These are phyloP conservation scores for Amphimedon queenslandica DNA, from an alignment of 37 sponge, comb jelly and placozoan genomes.

Conservation along the genomic window DNA sequence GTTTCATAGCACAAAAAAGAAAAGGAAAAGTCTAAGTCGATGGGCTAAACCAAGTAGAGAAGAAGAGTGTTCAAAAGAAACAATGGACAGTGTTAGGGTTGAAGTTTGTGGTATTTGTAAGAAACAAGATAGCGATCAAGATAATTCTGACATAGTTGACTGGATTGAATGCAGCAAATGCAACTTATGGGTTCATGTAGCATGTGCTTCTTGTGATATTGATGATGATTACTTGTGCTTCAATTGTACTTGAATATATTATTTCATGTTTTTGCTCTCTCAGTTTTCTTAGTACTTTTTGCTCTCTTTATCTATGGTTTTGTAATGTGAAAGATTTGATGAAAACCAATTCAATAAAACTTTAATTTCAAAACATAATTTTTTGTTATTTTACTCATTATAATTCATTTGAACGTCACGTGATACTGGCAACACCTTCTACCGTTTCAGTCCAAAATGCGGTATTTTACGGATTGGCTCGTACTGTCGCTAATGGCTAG, in stretches of 20 bases:
- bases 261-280: too few species aligned
- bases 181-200: neutral
- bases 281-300: too few species aligned
- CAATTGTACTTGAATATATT: too few species aligned
- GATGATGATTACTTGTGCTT: conserved; percentile 1
- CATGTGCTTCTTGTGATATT: neutral
- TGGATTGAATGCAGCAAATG: neutral
- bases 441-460: too few species aligned
- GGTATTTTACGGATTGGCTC: neutral
- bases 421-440: too few species aligned
- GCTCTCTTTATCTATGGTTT: too few species aligned
- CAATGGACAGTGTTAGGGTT: neutral
- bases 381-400: too few species aligned
- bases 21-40: neutral
- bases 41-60: neutral
- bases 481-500: conserved; percentile 1
- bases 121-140: neutral
- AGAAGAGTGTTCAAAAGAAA: neutral
- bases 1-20: neutral
- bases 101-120: neutral
- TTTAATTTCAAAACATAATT: too few species aligned
- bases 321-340: too few species aligned
- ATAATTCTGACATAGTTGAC: neutral
- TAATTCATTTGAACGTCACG: too few species aligned
- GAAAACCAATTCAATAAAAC: too few species aligned